Base-by-base conservation (phyloP, 2,888 invertebrate genomes). In the Cacoxenus indagator region DNA sequence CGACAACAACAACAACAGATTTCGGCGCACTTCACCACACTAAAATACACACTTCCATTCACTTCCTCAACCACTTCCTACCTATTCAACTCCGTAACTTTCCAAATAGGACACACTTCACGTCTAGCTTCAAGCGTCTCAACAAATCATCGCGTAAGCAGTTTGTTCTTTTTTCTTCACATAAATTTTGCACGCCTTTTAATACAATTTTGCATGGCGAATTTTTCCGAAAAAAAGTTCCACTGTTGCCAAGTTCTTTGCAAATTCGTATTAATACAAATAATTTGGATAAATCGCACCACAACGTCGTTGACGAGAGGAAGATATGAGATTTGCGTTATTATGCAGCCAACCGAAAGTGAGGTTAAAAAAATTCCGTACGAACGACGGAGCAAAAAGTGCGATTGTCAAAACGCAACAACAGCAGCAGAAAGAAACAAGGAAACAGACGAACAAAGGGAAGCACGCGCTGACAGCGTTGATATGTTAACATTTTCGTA, bases 261-360 rank as follows among this genome's bases (percentile, higher is more conserved):
- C 70, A 68, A 70, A 72, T 73, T 67, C 55, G 69, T 45, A 64
- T 70, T 37, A 37, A 37, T 37, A 37, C 70, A 45, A 45, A 62
- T 62, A 26, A 22, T 43, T 22, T 62, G 45, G 8, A 73, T 75
- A 64, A 73, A 72, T n/a, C n/a, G n/a, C n/a, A n/a, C 65, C 73
- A 75, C 74, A 69, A 68, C 73, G 65, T 37, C 75, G 70, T 77
- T 71, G 77, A 68, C 67, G 71, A 51, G 29, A 59, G 31, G 31
- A 27, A 57, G 59, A 31, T 24, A 17, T 62, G 71, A 57, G 29
- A 64, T 57, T 43, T 51, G 17, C 71, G 78, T 75, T 78, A 81
- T 78, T 81, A 78, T 78, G 78, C 78, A 78, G 73, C 73, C 29
- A n/a, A n/a, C n/a, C 59, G 65, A 69, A 81, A 78, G 78, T 78